A percentile compares a stretch with the other conserved stretches of the same genome.
Evolutionary conservation across 1,140 invertebrate genomes (phyloP).

Genomic region (Heliconius hermathena): DNA sequence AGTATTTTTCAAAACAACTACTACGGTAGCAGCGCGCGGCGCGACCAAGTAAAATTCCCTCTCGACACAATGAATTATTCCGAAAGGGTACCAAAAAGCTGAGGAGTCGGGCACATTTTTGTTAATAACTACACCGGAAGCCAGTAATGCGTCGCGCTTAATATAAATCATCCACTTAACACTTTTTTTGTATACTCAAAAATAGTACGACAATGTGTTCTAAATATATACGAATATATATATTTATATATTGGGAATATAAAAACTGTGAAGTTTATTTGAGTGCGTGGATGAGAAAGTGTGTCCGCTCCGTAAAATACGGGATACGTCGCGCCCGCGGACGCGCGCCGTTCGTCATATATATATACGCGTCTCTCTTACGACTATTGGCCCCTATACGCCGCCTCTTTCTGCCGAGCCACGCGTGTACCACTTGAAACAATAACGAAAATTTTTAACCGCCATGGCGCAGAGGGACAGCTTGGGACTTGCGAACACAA

Average conservation of each 20-base stretch:
- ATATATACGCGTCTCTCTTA: constrained; percentile 48
- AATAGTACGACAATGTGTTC: constrained; percentile 68
- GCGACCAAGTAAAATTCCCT: constrained; percentile 49
- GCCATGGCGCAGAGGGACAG: not conserved
- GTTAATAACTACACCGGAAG: constrained; percentile 75
- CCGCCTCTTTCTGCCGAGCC: constrained; percentile 53
- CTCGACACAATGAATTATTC: constrained; percentile 64
- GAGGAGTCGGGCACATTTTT: constrained; percentile 49
- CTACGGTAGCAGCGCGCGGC: constrained; percentile 17
- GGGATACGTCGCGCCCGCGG: constrained; percentile 55
- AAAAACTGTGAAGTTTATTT: constrained; percentile 75
- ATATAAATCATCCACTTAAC: constrained; percentile 81
- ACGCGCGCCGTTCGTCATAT: constrained; percentile 68
- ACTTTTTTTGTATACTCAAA: constrained; percentile 59
- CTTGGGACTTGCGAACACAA: not conserved
- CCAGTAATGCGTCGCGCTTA: constrained; percentile 67
- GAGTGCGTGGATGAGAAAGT: constrained; percentile 73
- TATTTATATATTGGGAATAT: constrained; percentile 46
- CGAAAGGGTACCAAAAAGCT: constrained; percentile 46
- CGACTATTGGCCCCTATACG: constrained; percentile 21
- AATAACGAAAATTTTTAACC: constrained; percentile 60
- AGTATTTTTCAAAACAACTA: constrained; percentile 28
- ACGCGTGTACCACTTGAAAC: constrained; percentile 66
- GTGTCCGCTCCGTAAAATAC: constrained; percentile 68
- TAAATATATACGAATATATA: constrained; percentile 59